Base-by-base conservation (phyloP, 2,888 invertebrate species). In the Gasteruption jaculator region DNA sequence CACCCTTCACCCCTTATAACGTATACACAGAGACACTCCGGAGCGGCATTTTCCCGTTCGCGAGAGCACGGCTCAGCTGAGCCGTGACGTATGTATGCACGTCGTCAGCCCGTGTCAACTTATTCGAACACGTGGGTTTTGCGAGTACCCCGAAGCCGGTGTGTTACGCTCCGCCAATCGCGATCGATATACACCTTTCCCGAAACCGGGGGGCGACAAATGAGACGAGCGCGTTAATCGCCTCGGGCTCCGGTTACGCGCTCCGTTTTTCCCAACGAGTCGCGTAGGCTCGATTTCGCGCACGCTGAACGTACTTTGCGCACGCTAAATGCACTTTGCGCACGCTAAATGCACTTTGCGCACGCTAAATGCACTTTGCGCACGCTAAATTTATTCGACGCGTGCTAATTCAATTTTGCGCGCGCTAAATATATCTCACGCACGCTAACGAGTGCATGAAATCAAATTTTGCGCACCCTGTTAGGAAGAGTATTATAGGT, bases 21-120 rank as follows among this genome's bases (percentile, higher is more conserved):
- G 40, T 26, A 38, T 46, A 41, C 45, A 48, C 43, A 32, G 20
- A 33, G 27, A 46, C 44, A 39, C 31, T 39, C 32, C 43, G 32
- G 33, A 46, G 38, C 37, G 43, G 45, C 49, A 46, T 52, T 54
- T n/a, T 49, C 53, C 48, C 46, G 42, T 45, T 43, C 45, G 45
- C 49, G 47, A 42, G 42, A 44, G 41, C 47, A 52, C 52, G 46
- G 49, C 48, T 55, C 59, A 59, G 61, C 61, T 60, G 61, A 54
- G 49, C 53, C 34, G 44, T 52, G 56, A 56, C 58, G 57, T 52
- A 51, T 48, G 46, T 49, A 24, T 15, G n/a, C 31, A 41, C 43
- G 42, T 46, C 52, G 44, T 39, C 42, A 40, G 33, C 42, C 43
- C 46, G 48, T 40, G 45, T 38, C 24, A 56, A 61, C 57, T 58